Evolutionary conservation across 2,888 invertebrate genomes (phyloP), one percentile per base, ranked within the genome.

Genomic region (Parnassius smintheus): DNA sequence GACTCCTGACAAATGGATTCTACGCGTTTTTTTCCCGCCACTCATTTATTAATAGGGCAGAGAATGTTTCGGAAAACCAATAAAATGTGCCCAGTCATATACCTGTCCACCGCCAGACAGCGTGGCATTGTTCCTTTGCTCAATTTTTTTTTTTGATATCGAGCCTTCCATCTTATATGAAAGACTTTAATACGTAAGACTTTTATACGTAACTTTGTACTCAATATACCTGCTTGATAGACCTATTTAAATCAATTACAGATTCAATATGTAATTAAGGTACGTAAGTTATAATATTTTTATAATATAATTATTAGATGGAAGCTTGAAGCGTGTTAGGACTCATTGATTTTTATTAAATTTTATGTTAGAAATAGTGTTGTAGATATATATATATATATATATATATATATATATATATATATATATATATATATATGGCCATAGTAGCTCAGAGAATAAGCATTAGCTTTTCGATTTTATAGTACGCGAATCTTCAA

Each of bases 51-150:
- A 91, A 91, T 91, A 90, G 89, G 85, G 78, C 86, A 65, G 83
- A 79, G 91, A 89, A 91, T 90, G 89, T 89, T 91, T 89, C 88
- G 88, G 89, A 89, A 91, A 91, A 91, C 91, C 89, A 88, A 91
- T 91, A 91, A 91, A 91, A 91, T 90, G 87, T 83, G 91, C 91
- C 89, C 85, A 84, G 91, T 91, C 91, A 91, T 90, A 91, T 91
- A 91, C 91, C 91, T 91, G 91, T 90, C 91, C 75, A 78, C 77
- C 70, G 79, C 77, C 85, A 91, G 91, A 91, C 91, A 84, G 91
- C 91, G 85, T 88, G 91, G 85, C 90, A 81, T 91, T 91, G 90
- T 91, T 85, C 83, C 80, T 77, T 80, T 68, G 71, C 72, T 70
- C 70, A 56, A 7, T 7, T 69, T 70, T 75, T 76, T 76, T 18